A percentile compares a stretch with the other conserved stretches of the same genome.
These are phyloP conservation scores for Drosophila biarmipes DNA, from an alignment of 1,140 invertebrate genomes.

Conservation along the genomic window DNA sequence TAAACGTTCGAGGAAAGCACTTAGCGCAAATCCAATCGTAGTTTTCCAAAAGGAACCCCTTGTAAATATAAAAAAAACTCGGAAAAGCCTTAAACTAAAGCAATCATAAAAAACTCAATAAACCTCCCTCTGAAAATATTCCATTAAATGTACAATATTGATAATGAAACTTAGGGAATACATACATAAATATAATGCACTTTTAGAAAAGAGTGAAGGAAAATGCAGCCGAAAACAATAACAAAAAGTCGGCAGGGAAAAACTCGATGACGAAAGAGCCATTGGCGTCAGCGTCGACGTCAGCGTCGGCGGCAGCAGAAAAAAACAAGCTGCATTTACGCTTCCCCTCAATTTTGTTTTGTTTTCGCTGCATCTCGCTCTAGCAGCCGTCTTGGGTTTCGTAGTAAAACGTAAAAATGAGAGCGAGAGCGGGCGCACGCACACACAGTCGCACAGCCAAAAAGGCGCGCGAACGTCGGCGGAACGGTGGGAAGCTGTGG, in stretches of 20 bases:
- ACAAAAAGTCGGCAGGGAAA: slow-evolving; percentile 19
- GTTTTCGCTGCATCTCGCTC: slow-evolving; percentile 68
- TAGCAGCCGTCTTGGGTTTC: slow-evolving; percentile 50
- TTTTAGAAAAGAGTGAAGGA: too few species aligned
- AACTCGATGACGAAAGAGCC: slow-evolving; percentile 59
- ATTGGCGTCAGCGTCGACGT: slow-evolving; percentile 1
- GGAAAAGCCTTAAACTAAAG: too few species aligned
- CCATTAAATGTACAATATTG: too few species aligned
- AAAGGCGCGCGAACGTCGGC: slow-evolving; percentile 59
- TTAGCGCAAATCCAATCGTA: too few species aligned
- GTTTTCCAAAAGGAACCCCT: too few species aligned
- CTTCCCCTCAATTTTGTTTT: slow-evolving; percentile 67
- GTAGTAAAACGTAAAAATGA: slow-evolving; percentile 72
- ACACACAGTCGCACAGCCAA: slow-evolving; percentile 16
- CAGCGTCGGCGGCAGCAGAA: slow-evolving; percentile 1
- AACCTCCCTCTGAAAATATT: too few species aligned
- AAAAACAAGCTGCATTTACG: slow-evolving; percentile 23
- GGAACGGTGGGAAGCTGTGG: slow-evolving; percentile 45
- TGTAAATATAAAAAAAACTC: too few species aligned
- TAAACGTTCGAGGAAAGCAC: too few species aligned
- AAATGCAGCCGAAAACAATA: slow-evolving; percentile 2
- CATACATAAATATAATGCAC: too few species aligned
- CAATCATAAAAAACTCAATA: neutral
- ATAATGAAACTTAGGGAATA: too few species aligned
- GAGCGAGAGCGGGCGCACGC: slow-evolving; percentile 58